phyloP scores from a whole-genome alignment of 1,140 invertebrate species.

The Gryllus bimaculatus region DNA sequence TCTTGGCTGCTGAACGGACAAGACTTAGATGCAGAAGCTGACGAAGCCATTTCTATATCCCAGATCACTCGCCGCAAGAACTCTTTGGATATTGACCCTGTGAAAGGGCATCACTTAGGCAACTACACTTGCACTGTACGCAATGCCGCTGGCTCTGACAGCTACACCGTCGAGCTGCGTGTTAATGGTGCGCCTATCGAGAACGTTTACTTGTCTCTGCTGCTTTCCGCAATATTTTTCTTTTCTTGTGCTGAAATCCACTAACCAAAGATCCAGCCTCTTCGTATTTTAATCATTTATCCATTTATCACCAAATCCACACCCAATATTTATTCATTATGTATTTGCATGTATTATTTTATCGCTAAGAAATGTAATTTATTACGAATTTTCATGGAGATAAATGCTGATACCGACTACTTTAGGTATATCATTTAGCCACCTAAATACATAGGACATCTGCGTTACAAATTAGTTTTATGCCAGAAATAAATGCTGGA shows the following conservation, averaged over 20 bases:
- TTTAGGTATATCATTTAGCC: no score
- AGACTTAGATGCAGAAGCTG: conserved; percentile 24
- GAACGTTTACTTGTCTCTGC: neutral
- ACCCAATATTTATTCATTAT: no score
- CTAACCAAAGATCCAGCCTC: neutral
- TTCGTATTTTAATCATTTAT: no score
- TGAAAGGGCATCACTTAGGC: conserved; percentile 27
- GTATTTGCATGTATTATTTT: no score
- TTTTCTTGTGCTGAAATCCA: neutral
- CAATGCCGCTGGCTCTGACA: conserved; percentile 63
- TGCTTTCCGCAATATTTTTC: neutral
- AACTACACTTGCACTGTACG: conserved; percentile 32
- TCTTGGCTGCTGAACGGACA: conserved; percentile 61
- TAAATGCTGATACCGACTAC: no score
- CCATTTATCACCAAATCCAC: no score
- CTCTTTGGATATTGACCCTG: conserved; percentile 46
- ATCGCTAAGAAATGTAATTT: no score
- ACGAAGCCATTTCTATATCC: conserved; percentile 35
- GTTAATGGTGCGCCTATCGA: conserved; percentile 51
- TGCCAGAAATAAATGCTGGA: no score
- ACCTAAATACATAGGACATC: no score
- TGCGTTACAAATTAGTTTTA: no score
- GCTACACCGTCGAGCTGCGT: conserved; percentile 52
- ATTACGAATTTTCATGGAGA: no score
- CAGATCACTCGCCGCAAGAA: conserved; percentile 60